Percentiles rank a stretch among this genome's conserved stretches.
phyloP scores from a whole-genome alignment of 2,113 vertebrate species.

The Oceanites oceanicus region DNA sequence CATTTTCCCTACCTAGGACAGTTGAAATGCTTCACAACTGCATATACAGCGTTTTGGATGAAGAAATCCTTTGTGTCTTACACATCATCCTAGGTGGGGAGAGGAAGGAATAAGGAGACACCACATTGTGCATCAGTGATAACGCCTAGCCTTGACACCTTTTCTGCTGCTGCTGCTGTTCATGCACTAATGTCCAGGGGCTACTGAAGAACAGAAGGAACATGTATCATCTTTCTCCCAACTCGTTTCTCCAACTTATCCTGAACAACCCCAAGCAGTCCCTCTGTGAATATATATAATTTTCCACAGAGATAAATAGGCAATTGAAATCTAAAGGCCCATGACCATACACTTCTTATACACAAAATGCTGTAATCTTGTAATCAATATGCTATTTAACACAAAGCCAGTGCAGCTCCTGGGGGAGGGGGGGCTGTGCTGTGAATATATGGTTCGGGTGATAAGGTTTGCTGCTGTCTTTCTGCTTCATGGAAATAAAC shows the following conservation, averaged over 20 bases:
- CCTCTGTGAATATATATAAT: neutral
- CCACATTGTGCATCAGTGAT: neutral
- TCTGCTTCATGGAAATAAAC: neutral
- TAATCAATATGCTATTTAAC: conserved; percentile 61
- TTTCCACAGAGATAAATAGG: conserved; percentile 31
- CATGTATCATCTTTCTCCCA: neutral
- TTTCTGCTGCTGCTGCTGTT: neutral
- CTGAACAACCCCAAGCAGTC: neutral
- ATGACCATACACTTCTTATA: neutral
- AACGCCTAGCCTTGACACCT: neutral
- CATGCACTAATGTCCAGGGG: fast-evolving
- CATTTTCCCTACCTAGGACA: neutral
- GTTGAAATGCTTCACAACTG: neutral
- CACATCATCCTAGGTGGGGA: neutral
- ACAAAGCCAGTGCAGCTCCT: neutral
- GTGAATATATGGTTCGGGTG: neutral
- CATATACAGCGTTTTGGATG: neutral
- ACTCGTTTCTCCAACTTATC: neutral
- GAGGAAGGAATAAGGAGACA: neutral
- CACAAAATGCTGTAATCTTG: conserved; percentile 40
- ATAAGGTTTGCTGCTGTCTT: neutral
- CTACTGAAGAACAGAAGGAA: neutral
- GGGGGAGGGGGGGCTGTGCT: neutral
- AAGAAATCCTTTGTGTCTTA: fast-evolving
- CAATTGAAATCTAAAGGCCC: conserved; percentile 36